Base-by-base conservation (phyloP, 1,140 invertebrate genomes). In the Neoseiulus cucumeris region DNA sequence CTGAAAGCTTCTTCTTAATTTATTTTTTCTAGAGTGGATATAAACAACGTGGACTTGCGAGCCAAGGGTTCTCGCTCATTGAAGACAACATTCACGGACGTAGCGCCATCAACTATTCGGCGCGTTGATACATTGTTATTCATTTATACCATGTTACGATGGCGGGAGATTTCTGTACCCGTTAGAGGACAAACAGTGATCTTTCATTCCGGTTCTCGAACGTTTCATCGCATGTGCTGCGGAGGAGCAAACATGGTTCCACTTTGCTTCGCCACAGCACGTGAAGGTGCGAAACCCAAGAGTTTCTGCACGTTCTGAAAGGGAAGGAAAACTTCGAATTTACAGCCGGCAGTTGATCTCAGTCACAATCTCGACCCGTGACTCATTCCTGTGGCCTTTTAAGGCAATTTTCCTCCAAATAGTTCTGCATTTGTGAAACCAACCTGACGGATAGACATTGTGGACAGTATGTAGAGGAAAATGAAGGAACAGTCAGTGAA, bases 401-500 rank as follows among this genome's bases (percentile, higher is more conserved):
- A 64, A 14, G 18, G n/a, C 29, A 7, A 65, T 2, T 20, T 14
- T 42, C 12, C 17, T 65, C 1, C 17, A 45, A 17, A 64, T 64
- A 18, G 12, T 1, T 1, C 12, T 17, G 22, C 18, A 17, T 17
- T 44, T 7, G 42, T 4, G 9, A 25, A 25, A 66, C 67, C 64
- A 77, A 85, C 84, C 79, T 89, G 87, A 81, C 91, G 82, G 68
- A 99, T 96, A 33, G 91, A 96, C 95, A 99, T 99, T 17, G 96
- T 99, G 76, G 93, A 98, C 14, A 99, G 78, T 74, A 99, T 97
- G 75, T 99, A 99, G 4, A 99, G 80, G 75, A 99, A 99, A 70
- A 99, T 97, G 74, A 99, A 99, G 5, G 91, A 97, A 73, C 95
- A 99, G 75, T 98, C 93, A n/a, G 91, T 94, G 72, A 88, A 97